Base-by-base conservation (phyloP, 2,797 vertebrate species). In the Cyprinodon diabolis region DNA sequence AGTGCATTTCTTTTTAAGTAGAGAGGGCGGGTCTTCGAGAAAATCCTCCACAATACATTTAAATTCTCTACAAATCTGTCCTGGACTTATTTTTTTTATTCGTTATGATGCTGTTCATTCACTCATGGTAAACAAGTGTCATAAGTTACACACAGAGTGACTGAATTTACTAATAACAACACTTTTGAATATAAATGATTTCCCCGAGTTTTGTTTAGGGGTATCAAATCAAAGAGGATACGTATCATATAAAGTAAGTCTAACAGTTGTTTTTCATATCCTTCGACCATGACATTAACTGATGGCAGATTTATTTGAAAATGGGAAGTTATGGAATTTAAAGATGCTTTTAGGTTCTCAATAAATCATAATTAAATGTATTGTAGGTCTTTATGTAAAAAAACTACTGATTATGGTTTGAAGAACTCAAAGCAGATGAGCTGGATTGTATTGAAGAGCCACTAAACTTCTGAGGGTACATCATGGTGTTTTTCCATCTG, bases 351-450 rank as follows among this genome's bases (percentile, higher is more conserved):
- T 17, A 55, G 66, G 23, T 40, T 69, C 69, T 76, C 14, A 48
- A 49, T 69, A 57, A 17, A 73, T 56, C 56, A 1, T 56, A 23
- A 56, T 69, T 23, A 7, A 52, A 60, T 1, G 45, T n/a, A 43
- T 13, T 63, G 37, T 60, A 1, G 6, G 4, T 37, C 47, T 49
- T 66, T 12, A 8, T 77, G 23, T 71, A 6, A 4, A 35, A 35
- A 52, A 17, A 21, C 14, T 43, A 47, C 65, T 68, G 55, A 69
- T 74, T 78, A 11, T 21, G 58, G 47, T 52, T 65, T 21, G 35
- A 72, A 76, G 52, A 81, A 82, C 30, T 13, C 40, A 35, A 19
- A 80, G 68, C 54, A 83, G 51, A 84, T 78, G 54, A 60, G 79
- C 66, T 80, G 19, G 65, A 78, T 62, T 49, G 40, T 66, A 72